Conservation (phyloP, 2,113 vertebrate species). For the Stegostoma tigrinum region DNA sequence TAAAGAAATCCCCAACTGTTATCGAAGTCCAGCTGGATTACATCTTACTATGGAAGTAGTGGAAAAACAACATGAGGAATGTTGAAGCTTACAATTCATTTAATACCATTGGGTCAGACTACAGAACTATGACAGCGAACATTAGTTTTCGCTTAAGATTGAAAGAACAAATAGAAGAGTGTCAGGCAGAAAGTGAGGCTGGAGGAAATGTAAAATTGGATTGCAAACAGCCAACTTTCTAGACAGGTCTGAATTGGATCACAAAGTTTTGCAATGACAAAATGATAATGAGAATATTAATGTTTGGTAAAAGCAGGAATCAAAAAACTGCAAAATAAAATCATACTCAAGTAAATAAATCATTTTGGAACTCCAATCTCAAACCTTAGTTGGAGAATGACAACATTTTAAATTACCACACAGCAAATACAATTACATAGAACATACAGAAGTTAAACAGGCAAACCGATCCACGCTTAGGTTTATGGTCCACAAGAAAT, state of each 20-base stretch:
- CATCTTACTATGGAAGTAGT: constrained; percentile 14
- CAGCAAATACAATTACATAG: background rate
- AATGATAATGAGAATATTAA: background rate
- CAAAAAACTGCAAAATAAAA: background rate
- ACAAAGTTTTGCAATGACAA: background rate
- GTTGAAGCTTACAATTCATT: constrained; percentile 24
- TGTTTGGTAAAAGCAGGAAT: background rate
- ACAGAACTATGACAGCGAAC: constrained; percentile 17
- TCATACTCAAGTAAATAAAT: background rate
- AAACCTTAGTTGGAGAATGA: background rate
- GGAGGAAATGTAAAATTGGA: background rate
- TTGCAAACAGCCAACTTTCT: background rate
- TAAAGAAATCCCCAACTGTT: constrained; percentile 23
- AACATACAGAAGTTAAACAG: background rate
- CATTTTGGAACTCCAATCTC: background rate
- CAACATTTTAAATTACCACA: background rate
- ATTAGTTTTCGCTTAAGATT: constrained; percentile 6
- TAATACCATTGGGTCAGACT: constrained; percentile 17
- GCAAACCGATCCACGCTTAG: background rate
- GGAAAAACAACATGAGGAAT: constrained; percentile 31
- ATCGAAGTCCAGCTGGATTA: constrained; percentile 29
- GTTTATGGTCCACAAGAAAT: background rate
- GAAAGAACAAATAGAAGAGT: background rate
- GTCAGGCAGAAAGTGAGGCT: background rate
- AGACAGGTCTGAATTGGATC: background rate